A percentile compares a stretch with the other conserved stretches of the same genome.
Evolutionary conservation across 2,113 vertebrate species (phyloP).

Genomic region (Melospiza melodia): DNA sequence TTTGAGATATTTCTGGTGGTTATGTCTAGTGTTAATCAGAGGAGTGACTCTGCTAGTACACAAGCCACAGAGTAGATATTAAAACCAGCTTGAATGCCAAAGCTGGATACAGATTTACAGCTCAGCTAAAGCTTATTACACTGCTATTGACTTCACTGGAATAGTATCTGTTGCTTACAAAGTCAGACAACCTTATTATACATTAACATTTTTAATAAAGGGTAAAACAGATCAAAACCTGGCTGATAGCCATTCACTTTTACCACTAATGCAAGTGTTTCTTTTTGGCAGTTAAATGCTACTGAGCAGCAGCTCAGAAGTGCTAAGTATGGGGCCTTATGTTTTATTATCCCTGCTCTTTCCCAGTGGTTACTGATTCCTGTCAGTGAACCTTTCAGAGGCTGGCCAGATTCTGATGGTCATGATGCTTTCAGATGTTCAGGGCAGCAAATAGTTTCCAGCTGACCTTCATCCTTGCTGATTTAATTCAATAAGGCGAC

Average conservation of each 20-base stretch:
- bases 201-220: slow-evolving; percentile 15
- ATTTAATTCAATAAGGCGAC: slow-evolving; percentile 94
- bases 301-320: neutral
- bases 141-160: neutral
- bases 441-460: neutral
- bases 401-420: neutral
- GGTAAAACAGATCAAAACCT: neutral
- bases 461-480: slow-evolving; percentile 78
- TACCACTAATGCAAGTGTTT: neutral
- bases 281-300: neutral
- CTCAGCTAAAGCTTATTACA: slow-evolving; percentile 8
- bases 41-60: neutral
- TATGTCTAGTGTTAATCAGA: neutral
- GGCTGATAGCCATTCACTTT: neutral
- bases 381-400: neutral
- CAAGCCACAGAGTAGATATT: neutral
- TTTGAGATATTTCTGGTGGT: neutral
- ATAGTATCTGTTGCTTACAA: neutral
- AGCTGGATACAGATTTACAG: slow-evolving; percentile 16
- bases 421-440: neutral
- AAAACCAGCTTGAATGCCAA: neutral
- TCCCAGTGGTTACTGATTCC: neutral
- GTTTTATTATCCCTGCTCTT: neutral
- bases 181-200: neutral
- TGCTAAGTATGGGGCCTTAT: neutral